Conservation (phyloP, 2,113 vertebrate genomes). For the Callipepla californica region DNA sequence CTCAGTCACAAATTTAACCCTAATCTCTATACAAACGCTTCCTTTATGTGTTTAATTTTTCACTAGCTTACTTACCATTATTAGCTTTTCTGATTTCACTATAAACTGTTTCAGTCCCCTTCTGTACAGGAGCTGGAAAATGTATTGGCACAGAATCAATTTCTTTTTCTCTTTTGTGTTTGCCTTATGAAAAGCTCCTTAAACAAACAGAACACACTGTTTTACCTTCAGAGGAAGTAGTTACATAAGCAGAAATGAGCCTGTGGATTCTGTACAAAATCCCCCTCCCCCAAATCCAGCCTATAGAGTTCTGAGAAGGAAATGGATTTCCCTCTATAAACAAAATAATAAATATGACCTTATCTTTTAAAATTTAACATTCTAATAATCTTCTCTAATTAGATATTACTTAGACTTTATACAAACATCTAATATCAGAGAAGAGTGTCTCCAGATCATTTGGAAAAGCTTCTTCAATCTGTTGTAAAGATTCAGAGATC, state of each 20-base stretch:
- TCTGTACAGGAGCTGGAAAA: slow-evolving; percentile 81
- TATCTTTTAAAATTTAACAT: neutral
- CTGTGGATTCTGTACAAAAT: neutral
- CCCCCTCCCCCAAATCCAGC: neutral
- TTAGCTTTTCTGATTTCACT: slow-evolving; percentile 83
- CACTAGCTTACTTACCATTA: slow-evolving; percentile 77
- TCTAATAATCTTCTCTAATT: neutral
- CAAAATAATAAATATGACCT: neutral
- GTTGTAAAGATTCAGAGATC: neutral
- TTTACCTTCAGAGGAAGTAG: slow-evolving; percentile 17
- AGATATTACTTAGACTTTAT: neutral
- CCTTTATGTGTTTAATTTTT: slow-evolving; percentile 37
- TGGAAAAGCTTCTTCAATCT: neutral
- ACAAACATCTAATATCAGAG: neutral
- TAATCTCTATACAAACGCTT: neutral
- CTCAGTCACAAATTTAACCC: neutral
- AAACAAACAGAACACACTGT: slow-evolving; percentile 38
- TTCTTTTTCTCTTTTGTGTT: neutral
- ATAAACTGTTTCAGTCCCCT: slow-evolving; percentile 82
- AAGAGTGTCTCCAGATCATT: neutral
- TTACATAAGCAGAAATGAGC: neutral
- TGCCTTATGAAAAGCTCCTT: slow-evolving; percentile 39
- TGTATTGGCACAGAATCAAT: slow-evolving; percentile 72
- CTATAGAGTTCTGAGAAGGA: neutral
- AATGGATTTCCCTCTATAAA: neutral